These are phyloP conservation scores for Cyphomyrmex costatus DNA, from an alignment of 1,140 invertebrate species.

Conservation along the genomic window DNA sequence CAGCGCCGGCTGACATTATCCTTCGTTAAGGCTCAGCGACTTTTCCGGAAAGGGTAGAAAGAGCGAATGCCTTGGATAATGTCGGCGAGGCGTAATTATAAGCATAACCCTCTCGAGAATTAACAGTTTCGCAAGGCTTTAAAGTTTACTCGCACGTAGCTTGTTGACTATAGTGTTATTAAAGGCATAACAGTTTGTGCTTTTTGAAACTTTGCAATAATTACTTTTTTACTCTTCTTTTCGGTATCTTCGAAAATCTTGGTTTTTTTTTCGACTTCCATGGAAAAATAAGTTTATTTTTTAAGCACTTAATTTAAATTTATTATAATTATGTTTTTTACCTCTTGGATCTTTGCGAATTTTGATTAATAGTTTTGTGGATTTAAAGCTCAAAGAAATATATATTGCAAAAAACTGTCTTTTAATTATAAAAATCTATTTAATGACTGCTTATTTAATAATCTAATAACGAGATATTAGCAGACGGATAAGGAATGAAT, in stretches of 20 bases:
- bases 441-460: background rate
- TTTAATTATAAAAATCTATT: background rate
- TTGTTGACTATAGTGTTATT: background rate
- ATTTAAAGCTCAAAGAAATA: background rate
- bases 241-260: background rate
- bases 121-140: conserved; percentile 39
- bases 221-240: background rate
- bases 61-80: conserved; percentile 51
- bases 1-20: conserved; percentile 46
- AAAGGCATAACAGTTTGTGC: background rate
- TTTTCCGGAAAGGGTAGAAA: conserved; percentile 23
- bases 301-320: background rate
- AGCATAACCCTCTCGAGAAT: conserved; percentile 50
- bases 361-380: background rate
- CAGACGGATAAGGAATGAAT: background rate
- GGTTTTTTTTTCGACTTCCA: no score
- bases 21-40: conserved; percentile 38
- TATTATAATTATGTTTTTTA: background rate
- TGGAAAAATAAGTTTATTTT: background rate
- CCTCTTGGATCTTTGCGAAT: background rate
- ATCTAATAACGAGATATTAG: background rate
- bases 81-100: conserved; percentile 56
- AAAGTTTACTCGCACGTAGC: background rate
- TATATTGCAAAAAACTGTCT: background rate
- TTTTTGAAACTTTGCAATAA: background rate